Evolutionary conservation across 2,888 invertebrate species (phyloP), one percentile per base, ranked within the genome.

Genomic region (Uloborus plumipes): DNA sequence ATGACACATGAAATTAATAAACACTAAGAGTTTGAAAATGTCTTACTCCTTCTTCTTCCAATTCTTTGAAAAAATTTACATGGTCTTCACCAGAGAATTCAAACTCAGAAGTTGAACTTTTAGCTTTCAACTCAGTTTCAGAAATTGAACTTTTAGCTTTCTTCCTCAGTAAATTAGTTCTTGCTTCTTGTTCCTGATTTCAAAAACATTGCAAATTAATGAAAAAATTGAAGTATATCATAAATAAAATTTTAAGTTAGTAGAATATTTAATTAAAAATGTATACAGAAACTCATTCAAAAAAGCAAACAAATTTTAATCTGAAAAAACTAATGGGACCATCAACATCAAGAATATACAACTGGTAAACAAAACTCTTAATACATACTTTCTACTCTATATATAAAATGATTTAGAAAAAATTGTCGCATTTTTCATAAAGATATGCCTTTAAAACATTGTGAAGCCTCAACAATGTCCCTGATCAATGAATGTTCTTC

Each of bases 1-100:
- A 55, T 55, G 4, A 16, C 26, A 26, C 26, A 26, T 2, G 4
- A 26, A 26, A 26, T 26, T 26, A 3, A 26, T 4, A 26, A n/a
- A n/a, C n/a, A n/a, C n/a, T 31, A 39, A 39, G 9, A 39, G 39
- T 39, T 39, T 39, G 7, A 39, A 67, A 81, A 39, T 11, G 9
- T 39, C 87, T 86, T 87, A 89, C 89, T 1, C 94, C 94, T 78
- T 88, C 88, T 87, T 93, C 92, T 89, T 96, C 97, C 75, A 95
- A 90, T 84, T 97, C 94, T 86, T 93, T 91, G 90, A 98, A 99
- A 85, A 97, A 93, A 89, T 97, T 96, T 0, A 97, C 92, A 87
- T 96, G 95, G 11, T 90, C 90, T 11, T 66, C 20, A 22, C n/a
- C 18, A 47, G 39, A 61, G 20, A 15, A 14, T 47, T 26, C 53